Base-by-base conservation (phyloP, 2,113 vertebrate genomes). In the Felis chaus region DNA sequence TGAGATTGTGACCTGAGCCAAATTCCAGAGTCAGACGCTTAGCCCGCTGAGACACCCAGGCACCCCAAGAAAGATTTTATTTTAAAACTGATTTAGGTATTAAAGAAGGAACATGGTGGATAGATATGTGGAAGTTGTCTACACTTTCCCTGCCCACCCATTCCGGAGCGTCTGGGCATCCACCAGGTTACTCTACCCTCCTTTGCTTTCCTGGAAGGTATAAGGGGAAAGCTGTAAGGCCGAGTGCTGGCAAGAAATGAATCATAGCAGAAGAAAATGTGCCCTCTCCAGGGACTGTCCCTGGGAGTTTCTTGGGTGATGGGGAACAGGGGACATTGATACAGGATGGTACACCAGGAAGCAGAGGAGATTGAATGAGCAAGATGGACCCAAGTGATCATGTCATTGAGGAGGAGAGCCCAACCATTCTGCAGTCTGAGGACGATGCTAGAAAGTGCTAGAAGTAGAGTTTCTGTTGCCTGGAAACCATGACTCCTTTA, bases 311-410 rank as follows among this genome's bases (percentile, higher is more conserved):
- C 27, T 7, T 3, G 19, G 55, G 4, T 14, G 12, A 16, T 14
- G 15, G 23, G 74, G 6, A 6, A 4, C 7, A 4, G 36, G 12
- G 2, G 3, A 19, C 0, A 1, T 4, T 27, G 4, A 12, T 36
- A 27, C 3, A 27, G 11, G 29, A 33, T 3, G 25, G 45, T 23
- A 16, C n/a, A 48, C 11, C 33, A n/a, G 68, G 53, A 55, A 63
- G 5, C 33, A 11, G 21, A 48, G 36, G 1, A 7, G 10, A 31
- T 3, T 25, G 5, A 50, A 68, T 23, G 68, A 14, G 5, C 29
- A 11, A 63, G 65, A 39, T 21, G 50, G n/a, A 31, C 2, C 14
- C 0, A 6, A 69, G 45, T 10, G 25, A 12, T 13, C 39, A 50
- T 5, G 29, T 16, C 33, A 18, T 2, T 18, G 39, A 36, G 27